These are phyloP conservation scores for Aleadryas rufinucha DNA, from an alignment of 2,113 vertebrate genomes.

Conservation along the genomic window DNA sequence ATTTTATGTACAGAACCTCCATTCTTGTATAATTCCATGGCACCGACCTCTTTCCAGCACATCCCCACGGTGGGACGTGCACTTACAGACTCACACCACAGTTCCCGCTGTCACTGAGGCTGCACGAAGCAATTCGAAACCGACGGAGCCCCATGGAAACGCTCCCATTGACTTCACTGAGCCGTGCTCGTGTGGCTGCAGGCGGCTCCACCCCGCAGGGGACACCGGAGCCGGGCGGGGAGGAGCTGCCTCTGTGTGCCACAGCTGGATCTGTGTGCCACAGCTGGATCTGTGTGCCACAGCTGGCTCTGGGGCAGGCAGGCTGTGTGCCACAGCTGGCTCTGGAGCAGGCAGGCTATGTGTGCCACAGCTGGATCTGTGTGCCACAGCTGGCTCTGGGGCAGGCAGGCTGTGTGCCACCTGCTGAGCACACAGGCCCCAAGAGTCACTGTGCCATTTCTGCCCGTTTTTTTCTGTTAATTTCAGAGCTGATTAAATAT, in stretches of 20 bases:
- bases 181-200: not conserved
- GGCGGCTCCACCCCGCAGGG: not conserved
- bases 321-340: no score
- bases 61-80: fast-evolving
- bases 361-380: no score
- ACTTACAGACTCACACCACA: fast-evolving
- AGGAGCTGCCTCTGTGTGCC: not conserved
- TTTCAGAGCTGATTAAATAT: not conserved
- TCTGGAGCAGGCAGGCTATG: no score
- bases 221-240: not conserved
- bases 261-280: no score
- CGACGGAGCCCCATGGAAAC: not conserved
- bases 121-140: fast-evolving
- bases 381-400: no score
- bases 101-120: not conserved
- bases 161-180: not conserved
- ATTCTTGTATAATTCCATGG: not conserved
- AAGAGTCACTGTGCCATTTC: fast-evolving
- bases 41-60: not conserved
- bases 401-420: not conserved
- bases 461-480: not conserved
- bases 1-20: not conserved
- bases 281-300: no score
- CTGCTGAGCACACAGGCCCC: no score
- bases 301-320: no score